These are phyloP conservation scores for Pyrgilauda ruficollis DNA, from an alignment of 2,113 vertebrate species.

Conservation along the genomic window DNA sequence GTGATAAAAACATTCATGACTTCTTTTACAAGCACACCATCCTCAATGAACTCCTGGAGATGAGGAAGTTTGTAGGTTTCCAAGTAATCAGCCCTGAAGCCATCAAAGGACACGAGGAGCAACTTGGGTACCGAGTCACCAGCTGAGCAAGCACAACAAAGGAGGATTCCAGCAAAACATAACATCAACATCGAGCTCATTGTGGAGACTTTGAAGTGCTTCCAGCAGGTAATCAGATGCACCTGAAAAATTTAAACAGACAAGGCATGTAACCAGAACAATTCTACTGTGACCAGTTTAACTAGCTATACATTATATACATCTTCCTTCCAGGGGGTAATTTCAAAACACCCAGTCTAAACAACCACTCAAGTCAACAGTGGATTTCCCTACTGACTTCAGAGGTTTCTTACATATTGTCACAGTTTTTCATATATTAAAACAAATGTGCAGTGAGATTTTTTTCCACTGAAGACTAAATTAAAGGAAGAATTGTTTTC, in stretches of 20 bases:
- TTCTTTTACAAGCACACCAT: conserved; percentile 87
- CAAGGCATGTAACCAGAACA: background rate
- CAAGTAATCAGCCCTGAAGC: conserved; percentile 94
- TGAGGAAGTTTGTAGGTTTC: conserved; percentile 84
- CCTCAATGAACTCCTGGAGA: conserved; percentile 81
- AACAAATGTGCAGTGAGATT: background rate
- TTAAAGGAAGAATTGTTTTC: background rate
- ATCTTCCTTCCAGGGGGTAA: background rate
- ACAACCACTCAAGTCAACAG: background rate
- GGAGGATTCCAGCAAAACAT: conserved; percentile 40
- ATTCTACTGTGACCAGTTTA: background rate
- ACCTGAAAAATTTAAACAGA: conserved; percentile 49
- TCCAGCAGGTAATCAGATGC: background rate
- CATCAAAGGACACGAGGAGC: conserved; percentile 93
- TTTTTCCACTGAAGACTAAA: background rate
- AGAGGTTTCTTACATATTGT: background rate
- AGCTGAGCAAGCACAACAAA: background rate
- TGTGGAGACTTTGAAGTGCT: background rate
- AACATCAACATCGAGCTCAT: conserved; percentile 39
- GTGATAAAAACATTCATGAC: conserved; percentile 90
- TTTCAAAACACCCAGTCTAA: background rate
- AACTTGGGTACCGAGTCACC: conserved; percentile 55
- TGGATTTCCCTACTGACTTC: background rate
- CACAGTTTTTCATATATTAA: background rate
- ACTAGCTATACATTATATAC: background rate